Evolutionary conservation across 2,797 vertebrate genomes (phyloP), one percentile per base, ranked within the genome.

Genomic region (Rhinophrynus dorsalis): DNA sequence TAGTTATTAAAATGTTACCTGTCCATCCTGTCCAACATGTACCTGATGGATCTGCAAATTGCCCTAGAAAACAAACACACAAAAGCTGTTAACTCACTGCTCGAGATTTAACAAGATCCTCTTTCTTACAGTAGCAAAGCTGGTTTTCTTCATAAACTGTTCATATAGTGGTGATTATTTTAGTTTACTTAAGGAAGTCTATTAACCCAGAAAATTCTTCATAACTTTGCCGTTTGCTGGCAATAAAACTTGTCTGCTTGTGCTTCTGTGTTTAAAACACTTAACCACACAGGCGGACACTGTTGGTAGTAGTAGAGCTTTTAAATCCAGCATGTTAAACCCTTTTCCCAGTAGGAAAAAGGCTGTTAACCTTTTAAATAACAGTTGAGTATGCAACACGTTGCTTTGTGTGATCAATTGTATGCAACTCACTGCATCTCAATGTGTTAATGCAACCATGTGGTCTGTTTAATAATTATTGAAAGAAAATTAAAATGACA

Each of bases 21-120:
- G 97, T 47, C 97, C 97, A 0, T 99, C 97, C 75, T 99, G 97
- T n/a, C 97, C 94, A 58, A 99, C 96, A 0, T 97, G 95, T 12
- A 97, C 95, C 73, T 99, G 97, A 82, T 99, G 97, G 57, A 99
- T 99, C 87, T 99, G 97, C 32, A 99, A 88, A 78, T 99, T 99
- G 50, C 97, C 97, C 97, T 99, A 85, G 56, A 85, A 87, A 60
- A 79, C 3, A 91, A 54, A 80, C 26, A 74, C 61, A 74, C 24
- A 0, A 6, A 59, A 29, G 5, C 0, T 1, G 6, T 52, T 33
- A 13, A 37, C 58, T 24, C 45, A 12, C 29, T 18, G 6, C 15
- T 0, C 3, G 13, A 24, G 18, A 21, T 18, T 47, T 47, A 48
- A 21, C 13, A 4, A 52, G n/a, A n/a, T 11, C 5, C 13, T 11